Base-by-base conservation (phyloP, 2,797 vertebrate species). In the Danio choprae region DNA sequence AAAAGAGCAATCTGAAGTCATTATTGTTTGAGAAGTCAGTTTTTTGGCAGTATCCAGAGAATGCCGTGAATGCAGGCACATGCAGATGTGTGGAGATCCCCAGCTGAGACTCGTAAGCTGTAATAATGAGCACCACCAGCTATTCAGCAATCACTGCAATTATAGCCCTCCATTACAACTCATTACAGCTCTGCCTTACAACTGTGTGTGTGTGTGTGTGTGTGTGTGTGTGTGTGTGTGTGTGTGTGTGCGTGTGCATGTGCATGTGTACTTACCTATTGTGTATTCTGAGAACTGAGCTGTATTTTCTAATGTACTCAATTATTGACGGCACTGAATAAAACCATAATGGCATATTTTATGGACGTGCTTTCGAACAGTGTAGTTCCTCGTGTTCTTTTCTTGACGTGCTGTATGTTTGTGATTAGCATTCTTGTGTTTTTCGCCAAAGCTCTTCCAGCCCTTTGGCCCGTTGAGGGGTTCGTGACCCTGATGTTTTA, bases 391-490 rank as follows among this genome's bases (percentile, higher is more conserved):
- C 1, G 0, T 29, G 69, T 72, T 56, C 18, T 13, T 15, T 56
- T 72, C 51, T 56, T 38, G 20, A 22, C n/a, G 50, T 69, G 40
- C 11, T 70, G 68, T 71, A 58, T 64, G 41, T 72, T 72, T 58
- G 69, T 58, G 18, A 72, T 72, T 72, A 58, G 40, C 69, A 58
- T 72, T 72, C 51, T 22, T 58, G 13, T 58, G 80, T 70, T 83
- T 71, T 36, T 15, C 60, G 77, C 81, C 73, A 67, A 63, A 74
- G 5, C 58, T 50, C 69, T 74, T 85, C 69, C 44, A 75, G 77
- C 71, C 79, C 74, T 46, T 82, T 83, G 81, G 80, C 80, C 79
- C 59, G 62, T 15, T n/a, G 22, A 29, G 73, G 79, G 80, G 74
- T 84, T 78, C 48, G 22, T 48, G 50, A 82, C 71, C 77, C 69